phyloP scores from a whole-genome alignment of 2,888 invertebrate genomes.

The Ophioninae sp. region DNA sequence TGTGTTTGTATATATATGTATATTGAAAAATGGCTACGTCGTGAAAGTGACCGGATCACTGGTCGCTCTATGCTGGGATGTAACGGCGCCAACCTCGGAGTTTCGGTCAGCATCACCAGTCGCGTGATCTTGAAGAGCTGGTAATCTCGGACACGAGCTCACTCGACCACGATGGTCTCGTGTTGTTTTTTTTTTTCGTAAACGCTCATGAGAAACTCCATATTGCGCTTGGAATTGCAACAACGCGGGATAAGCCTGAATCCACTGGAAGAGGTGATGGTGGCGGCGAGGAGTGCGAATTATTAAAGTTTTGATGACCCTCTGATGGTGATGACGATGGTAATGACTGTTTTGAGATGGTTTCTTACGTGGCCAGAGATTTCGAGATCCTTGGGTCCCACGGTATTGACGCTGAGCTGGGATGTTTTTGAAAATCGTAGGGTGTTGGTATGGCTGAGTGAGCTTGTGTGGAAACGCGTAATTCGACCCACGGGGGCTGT shows the following conservation, averaged over 20 bases:
- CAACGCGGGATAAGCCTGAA: conserved; percentile 21
- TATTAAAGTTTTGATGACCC: conserved; percentile 33
- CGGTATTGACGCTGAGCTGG: not conserved
- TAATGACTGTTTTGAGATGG: conserved; percentile 18
- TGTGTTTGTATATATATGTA: conserved; percentile 34
- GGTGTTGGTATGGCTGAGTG: not conserved
- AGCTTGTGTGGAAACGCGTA: conserved; percentile 44
- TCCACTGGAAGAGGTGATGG: conserved; percentile 6
- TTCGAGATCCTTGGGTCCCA: conserved; percentile 17
- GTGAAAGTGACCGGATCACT: conserved; percentile 30
- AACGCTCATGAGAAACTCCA: conserved; percentile 45
- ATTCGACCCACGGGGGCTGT: conserved; percentile 55
- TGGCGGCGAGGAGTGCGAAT: not conserved
- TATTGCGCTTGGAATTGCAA: conserved; percentile 7
- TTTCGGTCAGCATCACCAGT: conserved; percentile 30
- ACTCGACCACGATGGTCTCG: conserved; percentile 2
- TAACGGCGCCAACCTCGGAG: not conserved
- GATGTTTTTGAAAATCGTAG: conserved; percentile 5
- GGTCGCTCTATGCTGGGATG: not conserved
- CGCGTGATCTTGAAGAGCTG: not conserved
- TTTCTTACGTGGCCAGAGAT: conserved; percentile 19
- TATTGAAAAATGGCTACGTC: not conserved
- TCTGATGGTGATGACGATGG: conserved; percentile 18
- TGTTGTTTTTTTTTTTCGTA: conserved; percentile 13
- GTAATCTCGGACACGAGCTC: conserved; percentile 34